Evolutionary conservation across 2,797 vertebrate species (phyloP), one percentile per base, ranked within the genome.

Genomic region (Pagetopsis macropterus): DNA sequence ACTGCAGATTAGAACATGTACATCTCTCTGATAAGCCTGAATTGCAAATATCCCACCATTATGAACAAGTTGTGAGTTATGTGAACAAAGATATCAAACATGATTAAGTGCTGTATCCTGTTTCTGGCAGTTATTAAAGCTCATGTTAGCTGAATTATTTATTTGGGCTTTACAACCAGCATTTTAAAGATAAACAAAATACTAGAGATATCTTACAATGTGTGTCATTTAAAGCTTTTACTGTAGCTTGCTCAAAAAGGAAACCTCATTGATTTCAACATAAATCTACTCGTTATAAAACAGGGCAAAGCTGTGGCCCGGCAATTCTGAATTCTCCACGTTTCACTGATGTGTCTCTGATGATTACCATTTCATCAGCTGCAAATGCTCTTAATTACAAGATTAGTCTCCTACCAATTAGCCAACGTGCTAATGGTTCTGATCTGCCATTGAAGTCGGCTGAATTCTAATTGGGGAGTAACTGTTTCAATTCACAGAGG

Each of bases 301-400:
- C 76, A 80, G 81, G 80, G 72, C 71, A 78, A 58, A 58, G 80
- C 85, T 88, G 88, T 69, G 75, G 81, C 59, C 72, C 68, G 67
- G 76, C 80, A 83, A 76, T 82, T 83, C 74, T 54, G 41, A 79
- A 85, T 75, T 65, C 74, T 88, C 76, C 73, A 72, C 41, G 75
- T 88, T 87, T 80, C 84, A 64, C 81, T 84, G 86, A 93, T 90
- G 83, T 77, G 79, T 93, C 92, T 91, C 91, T 55, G 79, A 90
- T 92, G 93, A 92, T 92, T 91, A 91, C 83, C 89, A 89, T 93
- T 93, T 94, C 94, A 94, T 94, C 92, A 93, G 85, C 89, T 84
- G 90, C 91, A 94, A 94, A 94, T 91, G 90, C 87, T 92, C 91
- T 93, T 95, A 94, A 95, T 94, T 94, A 94, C 89, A 84, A 94